Conservation (phyloP, 2,888 invertebrate genomes). For the Digitonthophagus gazella region DNA sequence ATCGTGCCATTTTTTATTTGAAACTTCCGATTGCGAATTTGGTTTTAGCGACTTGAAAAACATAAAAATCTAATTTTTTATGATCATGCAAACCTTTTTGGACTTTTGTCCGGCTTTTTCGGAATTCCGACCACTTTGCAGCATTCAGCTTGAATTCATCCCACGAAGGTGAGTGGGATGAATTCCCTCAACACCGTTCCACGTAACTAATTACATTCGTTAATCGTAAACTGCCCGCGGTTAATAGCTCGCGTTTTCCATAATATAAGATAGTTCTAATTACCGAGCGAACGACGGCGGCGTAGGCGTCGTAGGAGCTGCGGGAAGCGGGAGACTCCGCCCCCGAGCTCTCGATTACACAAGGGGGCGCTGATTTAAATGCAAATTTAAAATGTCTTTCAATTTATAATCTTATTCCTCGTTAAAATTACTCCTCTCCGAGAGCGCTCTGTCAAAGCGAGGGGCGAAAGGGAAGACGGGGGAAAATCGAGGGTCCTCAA, state of each 20-base stretch:
- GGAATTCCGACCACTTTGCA: too few relatives aligned
- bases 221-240: slow-evolving; percentile 52
- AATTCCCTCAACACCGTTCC: too few relatives aligned
- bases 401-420: slow-evolving; percentile 52
- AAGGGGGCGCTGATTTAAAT: slow-evolving; percentile 47
- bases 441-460: slow-evolving; percentile 30
- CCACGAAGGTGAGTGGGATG: too few relatives aligned
- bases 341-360: slow-evolving; percentile 37
- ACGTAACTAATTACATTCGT: slow-evolving; percentile 54
- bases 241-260: slow-evolving; percentile 43
- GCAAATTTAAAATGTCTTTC: slow-evolving; percentile 52
- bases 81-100: too few relatives aligned
- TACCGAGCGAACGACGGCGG: slow-evolving; percentile 33
- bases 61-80: too few relatives aligned
- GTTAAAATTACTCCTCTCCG: slow-evolving; percentile 51
- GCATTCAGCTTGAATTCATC: too few relatives aligned
- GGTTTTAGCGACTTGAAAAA: too few relatives aligned
- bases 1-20: too few relatives aligned
- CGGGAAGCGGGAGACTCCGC: slow-evolving; percentile 9
- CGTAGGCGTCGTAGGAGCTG: slow-evolving; percentile 14
- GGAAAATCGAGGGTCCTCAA: slow-evolving; percentile 4
- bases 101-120: too few relatives aligned
- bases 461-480: slow-evolving; percentile 22
- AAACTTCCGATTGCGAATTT: too few relatives aligned
- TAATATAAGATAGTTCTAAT: slow-evolving; percentile 38